Base-by-base conservation (phyloP, 2,797 vertebrate genomes). In the Apogon talboti region DNA sequence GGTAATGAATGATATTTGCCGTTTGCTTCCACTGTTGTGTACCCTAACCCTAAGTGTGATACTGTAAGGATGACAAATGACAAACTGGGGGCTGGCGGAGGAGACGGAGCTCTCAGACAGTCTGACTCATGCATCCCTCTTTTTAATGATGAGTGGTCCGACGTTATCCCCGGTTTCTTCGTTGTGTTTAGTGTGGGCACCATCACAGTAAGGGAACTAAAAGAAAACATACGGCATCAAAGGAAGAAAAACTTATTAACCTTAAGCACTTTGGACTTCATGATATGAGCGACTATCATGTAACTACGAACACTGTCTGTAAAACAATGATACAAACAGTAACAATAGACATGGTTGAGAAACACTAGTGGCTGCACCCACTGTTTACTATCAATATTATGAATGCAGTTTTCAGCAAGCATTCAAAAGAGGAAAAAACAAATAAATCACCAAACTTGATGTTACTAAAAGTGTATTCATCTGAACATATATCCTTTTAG, bases 151-250 rank as follows among this genome's bases (percentile, higher is more conserved):
- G 72, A 95, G 91, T 0, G 94, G 94, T 0, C 94, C 94, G 0
- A 95, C 92, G n/a, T 95, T 95, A 88, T 95, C 94, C 0, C 93
- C 93, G 1, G 93, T 94, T 49, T 92, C 90, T 18, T 92, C 89
- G 24, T 95, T 95, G 88, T 94, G 94, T 77, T 92, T 93, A 79
- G 87, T 2, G 71, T 95, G 94, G 48, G 93, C 61, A 1, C 94
- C 94, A 13, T 95, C 94, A 6, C 94, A 95, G 73, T 63, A 92
- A 0, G 94, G 94, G 79, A 95, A 95, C 94, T 95, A 79, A 66
- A 47, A 14, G 11, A 53, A 24, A 66, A 53, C 10, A 11, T 6
- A 53, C 6, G 37, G 2, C 0, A 10, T 72, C 7, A 54, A 12
- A 52, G 24, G 19, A 15, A 40, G 16, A 45, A 49, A 19, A 40